These are phyloP conservation scores for Eristalinus aeneus DNA, from an alignment of 2,888 invertebrate genomes.

Conservation along the genomic window DNA sequence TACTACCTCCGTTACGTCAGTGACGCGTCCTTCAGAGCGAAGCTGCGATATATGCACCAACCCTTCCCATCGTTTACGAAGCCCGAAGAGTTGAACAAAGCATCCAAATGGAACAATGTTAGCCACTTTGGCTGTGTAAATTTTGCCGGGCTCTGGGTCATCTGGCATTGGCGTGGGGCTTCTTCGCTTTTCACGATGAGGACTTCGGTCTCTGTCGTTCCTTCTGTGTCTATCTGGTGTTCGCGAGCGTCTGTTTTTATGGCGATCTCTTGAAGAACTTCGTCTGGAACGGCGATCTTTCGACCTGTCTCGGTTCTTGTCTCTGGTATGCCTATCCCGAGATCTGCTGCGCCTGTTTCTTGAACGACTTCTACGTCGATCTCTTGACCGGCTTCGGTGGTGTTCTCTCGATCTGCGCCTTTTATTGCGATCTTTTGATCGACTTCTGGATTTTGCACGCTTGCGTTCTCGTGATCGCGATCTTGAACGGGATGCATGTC, in stretches of 20 bases:
- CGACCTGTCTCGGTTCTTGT: conserved; percentile 54
- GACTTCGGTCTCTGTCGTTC: conserved; percentile 75
- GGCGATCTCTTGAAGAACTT: conserved; percentile 73
- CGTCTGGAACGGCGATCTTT: conserved; percentile 74
- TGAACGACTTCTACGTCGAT: conserved; percentile 73
- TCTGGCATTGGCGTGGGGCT: conserved; percentile 82
- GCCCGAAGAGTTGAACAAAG: conserved; percentile 96
- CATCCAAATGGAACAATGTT: conserved; percentile 99
- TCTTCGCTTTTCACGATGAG: conserved; percentile 75
- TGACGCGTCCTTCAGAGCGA: conserved; percentile 95
- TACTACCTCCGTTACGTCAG: conserved; percentile 96
- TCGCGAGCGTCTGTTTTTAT: conserved; percentile 74
- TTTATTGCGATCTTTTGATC: conserved; percentile 75
- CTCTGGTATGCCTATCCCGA: conserved; percentile 45
- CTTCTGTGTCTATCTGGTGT: conserved; percentile 79
- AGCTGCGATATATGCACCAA: conserved; percentile 98
- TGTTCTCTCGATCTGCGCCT: conserved; percentile 73
- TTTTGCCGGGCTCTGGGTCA: conserved; percentile 90
- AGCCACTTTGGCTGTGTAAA: conserved; percentile 96
- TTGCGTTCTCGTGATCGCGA: conserved; percentile 71
- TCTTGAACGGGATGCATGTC: conserved; percentile 73
- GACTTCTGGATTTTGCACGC: conserved; percentile 71
- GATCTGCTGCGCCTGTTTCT: conserved; percentile 74
- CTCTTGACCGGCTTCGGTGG: conserved; percentile 72
- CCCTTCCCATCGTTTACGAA: conserved; percentile 95